These are phyloP conservation scores for Ceriagrion tenellum DNA, from an alignment of 2,888 invertebrate genomes.

Conservation along the genomic window DNA sequence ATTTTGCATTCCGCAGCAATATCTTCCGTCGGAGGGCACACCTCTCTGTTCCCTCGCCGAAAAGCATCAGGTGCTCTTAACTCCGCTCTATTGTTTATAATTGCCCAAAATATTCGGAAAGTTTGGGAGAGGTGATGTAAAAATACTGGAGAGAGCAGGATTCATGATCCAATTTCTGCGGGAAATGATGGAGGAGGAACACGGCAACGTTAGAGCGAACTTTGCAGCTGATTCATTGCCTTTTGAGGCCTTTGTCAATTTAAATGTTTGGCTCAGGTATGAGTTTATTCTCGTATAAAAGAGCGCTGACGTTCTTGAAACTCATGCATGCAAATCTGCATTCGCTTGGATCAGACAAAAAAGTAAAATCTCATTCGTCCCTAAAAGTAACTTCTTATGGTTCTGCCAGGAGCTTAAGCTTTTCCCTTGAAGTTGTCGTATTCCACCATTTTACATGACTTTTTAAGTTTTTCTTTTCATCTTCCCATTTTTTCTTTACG, in stretches of 20 bases:
- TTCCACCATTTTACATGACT: too few relatives aligned
- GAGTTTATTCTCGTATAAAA: background rate
- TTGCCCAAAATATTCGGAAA: constrained; percentile 32
- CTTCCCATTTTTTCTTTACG: too few relatives aligned
- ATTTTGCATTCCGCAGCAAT: constrained; percentile 45
- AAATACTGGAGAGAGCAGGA: background rate
- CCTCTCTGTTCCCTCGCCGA: background rate
- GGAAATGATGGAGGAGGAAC: background rate
- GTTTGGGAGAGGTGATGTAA: constrained; percentile 26
- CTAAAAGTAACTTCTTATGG: too few relatives aligned
- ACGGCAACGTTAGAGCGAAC: background rate
- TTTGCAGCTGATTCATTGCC: background rate
- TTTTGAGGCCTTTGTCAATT: background rate
- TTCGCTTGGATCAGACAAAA: too few relatives aligned
- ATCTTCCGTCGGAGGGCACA: constrained; percentile 5
- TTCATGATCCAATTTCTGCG: constrained; percentile 57
- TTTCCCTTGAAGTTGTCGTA: too few relatives aligned
- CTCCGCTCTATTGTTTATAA: constrained; percentile 55
- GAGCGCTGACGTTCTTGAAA: background rate
- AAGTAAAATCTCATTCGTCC: too few relatives aligned
- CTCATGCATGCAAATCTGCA: background rate
- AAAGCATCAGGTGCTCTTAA: constrained; percentile 59
- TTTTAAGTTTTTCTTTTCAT: too few relatives aligned
- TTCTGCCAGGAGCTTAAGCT: too few relatives aligned
- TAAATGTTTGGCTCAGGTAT: background rate